phyloP scores from a whole-genome alignment of 2,113 vertebrate species.

The Eulacestoma nigropectus region DNA sequence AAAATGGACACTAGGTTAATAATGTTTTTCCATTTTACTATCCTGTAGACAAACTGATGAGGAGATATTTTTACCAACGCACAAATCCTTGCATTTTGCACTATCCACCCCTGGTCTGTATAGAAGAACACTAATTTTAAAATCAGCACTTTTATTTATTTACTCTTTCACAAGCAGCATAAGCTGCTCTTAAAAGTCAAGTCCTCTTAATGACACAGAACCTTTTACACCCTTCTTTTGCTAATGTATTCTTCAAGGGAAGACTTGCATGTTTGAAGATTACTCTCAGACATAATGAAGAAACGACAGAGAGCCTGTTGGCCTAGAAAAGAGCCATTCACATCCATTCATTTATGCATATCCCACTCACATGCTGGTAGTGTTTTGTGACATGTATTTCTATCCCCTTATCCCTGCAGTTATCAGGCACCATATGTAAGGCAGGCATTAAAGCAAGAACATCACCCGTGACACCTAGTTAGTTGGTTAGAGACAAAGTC shows the following conservation, averaged over 20 bases:
- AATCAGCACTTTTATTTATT: neutral
- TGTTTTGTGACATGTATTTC: conserved; percentile 45
- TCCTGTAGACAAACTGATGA: neutral
- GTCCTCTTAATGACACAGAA: neutral
- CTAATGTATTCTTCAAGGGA: neutral
- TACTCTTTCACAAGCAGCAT: neutral
- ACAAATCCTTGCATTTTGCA: neutral
- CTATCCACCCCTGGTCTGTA: neutral
- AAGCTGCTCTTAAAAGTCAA: neutral
- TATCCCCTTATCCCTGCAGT: conserved; percentile 18
- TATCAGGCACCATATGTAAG: conserved; percentile 27
- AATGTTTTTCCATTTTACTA: neutral
- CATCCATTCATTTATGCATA: conserved; percentile 50
- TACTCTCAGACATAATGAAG: conserved; percentile 30
- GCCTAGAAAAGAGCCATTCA: conserved; percentile 38
- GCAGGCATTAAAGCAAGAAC: conserved; percentile 41
- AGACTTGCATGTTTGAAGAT: conserved; percentile 9
- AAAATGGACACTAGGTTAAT: neutral
- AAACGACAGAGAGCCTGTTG: conserved; percentile 2
- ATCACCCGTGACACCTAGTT: conserved; percentile 49
- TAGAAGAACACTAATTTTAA: neutral
- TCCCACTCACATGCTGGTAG: conserved; percentile 13
- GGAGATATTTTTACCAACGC: neutral
- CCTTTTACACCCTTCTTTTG: neutral
- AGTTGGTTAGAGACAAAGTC: conserved; percentile 55